Conservation (phyloP, 1,140 invertebrate species). For the Amyelois transitella region DNA sequence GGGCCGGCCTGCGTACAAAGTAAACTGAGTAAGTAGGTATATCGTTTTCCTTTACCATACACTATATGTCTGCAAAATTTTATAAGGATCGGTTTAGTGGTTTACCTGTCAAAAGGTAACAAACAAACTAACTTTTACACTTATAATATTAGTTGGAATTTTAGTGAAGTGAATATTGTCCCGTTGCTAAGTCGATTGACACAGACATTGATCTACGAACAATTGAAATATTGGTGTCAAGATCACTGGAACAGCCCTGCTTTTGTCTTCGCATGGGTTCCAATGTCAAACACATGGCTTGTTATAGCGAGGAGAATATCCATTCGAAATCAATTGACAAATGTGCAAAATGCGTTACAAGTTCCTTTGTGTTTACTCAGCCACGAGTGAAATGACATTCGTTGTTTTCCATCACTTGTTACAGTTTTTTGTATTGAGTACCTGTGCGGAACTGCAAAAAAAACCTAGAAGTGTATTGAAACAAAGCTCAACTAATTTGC, state of each 20-base stretch:
- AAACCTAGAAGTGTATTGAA: background rate
- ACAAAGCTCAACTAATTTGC: no score
- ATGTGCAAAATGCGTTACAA: background rate
- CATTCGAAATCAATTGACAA: background rate
- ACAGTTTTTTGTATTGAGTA: background rate
- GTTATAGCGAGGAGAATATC: background rate
- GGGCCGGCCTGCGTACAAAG: no score
- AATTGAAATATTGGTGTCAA: constrained; percentile 44
- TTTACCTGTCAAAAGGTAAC: background rate
- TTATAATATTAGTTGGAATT: background rate
- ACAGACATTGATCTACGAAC: background rate
- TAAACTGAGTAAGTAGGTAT: no score
- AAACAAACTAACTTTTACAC: background rate
- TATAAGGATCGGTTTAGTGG: background rate
- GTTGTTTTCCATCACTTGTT: background rate
- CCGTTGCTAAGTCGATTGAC: constrained; percentile 26
- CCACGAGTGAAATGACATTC: background rate
- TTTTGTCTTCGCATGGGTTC: constrained; percentile 35
- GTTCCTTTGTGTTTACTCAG: background rate
- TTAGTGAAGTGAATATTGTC: background rate
- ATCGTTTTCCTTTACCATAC: background rate
- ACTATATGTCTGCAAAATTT: background rate
- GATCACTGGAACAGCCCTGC: constrained; percentile 24
- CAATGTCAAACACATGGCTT: constrained; percentile 26
- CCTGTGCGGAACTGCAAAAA: background rate